Conservation (phyloP, 2,888 invertebrate genomes). For the Drosophila dives region DNA sequence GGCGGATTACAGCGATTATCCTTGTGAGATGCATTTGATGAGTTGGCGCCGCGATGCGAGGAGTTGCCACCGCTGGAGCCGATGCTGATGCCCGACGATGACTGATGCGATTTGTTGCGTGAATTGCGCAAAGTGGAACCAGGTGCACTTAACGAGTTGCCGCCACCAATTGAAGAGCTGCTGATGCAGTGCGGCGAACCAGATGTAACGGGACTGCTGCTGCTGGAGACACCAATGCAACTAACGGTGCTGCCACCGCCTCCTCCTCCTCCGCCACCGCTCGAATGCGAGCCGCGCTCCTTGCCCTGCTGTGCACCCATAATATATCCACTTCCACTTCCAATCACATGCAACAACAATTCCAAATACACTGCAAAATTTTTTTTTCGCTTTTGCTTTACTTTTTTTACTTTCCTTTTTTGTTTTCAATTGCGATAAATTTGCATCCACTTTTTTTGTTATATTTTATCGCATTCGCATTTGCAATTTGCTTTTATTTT, state of each 20-base stretch:
- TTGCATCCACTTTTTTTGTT: slow-evolving; percentile 43
- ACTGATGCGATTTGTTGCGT: slow-evolving; percentile 87
- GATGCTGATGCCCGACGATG: slow-evolving; percentile 55
- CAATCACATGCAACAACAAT: slow-evolving; percentile 52
- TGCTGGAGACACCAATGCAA: slow-evolving; percentile 87
- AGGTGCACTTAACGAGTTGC: slow-evolving; percentile 79
- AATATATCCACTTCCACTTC: slow-evolving; percentile 84
- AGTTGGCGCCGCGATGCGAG: slow-evolving; percentile 59
- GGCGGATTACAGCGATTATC: slow-evolving; percentile 88
- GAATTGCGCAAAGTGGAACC: slow-evolving; percentile 89
- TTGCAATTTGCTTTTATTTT: slow-evolving; percentile 62
- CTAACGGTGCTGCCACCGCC: slow-evolving; percentile 82
- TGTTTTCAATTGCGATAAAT: slow-evolving; percentile 16
- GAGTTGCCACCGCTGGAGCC: slow-evolving; percentile 63
- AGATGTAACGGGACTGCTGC: slow-evolving; percentile 80
- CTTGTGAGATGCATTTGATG: slow-evolving; percentile 82
- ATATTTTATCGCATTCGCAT: slow-evolving; percentile 51
- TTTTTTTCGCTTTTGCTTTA: slow-evolving; percentile 33
- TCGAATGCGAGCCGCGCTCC: slow-evolving; percentile 88
- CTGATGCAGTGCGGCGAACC: slow-evolving; percentile 82
- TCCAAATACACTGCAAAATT: slow-evolving; percentile 31
- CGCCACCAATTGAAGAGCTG: slow-evolving; percentile 49
- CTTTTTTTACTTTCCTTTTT: slow-evolving; percentile 33
- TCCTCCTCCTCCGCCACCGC: slow-evolving; percentile 69
- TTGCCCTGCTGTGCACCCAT: slow-evolving; percentile 97